Conservation (phyloP, 2,113 vertebrate genomes). For the Sinocyclocheilus anophthalmus region DNA sequence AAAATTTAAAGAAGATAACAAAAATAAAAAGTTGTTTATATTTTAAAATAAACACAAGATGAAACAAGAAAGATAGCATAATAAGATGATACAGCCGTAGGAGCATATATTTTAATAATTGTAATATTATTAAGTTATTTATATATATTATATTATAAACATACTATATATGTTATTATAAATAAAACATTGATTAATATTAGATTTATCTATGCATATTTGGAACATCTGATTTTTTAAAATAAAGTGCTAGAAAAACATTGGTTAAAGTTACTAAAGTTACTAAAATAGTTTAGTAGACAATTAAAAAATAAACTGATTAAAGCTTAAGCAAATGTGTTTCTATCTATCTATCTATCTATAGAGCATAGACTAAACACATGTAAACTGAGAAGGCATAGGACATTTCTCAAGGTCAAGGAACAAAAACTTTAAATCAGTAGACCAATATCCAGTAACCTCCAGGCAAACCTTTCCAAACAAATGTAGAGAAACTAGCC, state of each 20-base stretch:
- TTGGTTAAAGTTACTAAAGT: too few species aligned
- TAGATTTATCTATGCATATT: background rate
- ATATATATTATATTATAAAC: background rate
- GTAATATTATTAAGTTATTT: background rate
- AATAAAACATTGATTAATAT: background rate
- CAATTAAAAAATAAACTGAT: too few species aligned
- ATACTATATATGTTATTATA: background rate
- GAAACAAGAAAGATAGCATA: background rate
- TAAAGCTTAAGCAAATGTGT: too few species aligned
- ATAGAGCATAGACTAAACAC: too few species aligned
- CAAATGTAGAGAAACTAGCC: constrained; percentile 1
- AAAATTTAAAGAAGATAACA: background rate
- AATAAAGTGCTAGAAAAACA: too few species aligned
- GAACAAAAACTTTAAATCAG: constrained; percentile 13
- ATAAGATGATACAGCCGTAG: background rate
- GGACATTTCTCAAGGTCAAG: background rate
- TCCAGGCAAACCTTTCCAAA: constrained; percentile 12
- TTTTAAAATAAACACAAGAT: background rate
- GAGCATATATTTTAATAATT: background rate
- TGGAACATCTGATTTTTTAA: background rate
- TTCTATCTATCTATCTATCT: too few species aligned
- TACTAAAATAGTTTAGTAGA: too few species aligned
- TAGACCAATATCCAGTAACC: constrained; percentile 35
- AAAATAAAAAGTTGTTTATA: too few species aligned
- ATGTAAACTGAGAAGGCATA: too few species aligned